Conservation (phyloP, 1,140 invertebrate genomes). For the Eumeta japonica region DNA sequence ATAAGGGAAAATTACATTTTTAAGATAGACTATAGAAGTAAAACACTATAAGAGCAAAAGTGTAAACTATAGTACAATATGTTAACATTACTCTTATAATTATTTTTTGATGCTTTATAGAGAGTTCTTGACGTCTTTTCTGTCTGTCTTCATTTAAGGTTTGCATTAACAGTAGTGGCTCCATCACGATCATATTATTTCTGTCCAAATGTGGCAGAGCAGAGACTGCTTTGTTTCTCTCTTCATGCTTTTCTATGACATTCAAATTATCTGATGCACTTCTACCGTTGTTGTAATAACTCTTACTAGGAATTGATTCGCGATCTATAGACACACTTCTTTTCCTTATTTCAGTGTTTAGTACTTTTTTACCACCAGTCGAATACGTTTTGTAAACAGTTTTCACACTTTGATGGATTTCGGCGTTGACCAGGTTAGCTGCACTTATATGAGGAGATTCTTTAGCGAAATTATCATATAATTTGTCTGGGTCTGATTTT, state of each 20-base stretch:
- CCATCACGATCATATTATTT: conserved; percentile 15
- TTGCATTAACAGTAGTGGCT: conserved; percentile 14
- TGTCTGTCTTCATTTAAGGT: conserved; percentile 16
- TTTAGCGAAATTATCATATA: conserved; percentile 17
- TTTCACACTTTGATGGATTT: conserved; percentile 13
- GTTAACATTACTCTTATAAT: conserved; percentile 3
- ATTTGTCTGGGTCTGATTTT: conserved; percentile 11
- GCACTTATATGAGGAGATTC: conserved; percentile 8
- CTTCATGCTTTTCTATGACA: not conserved
- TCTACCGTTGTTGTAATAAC: conserved; percentile 7
- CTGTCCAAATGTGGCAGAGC: conserved; percentile 6
- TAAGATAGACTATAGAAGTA: conserved; percentile 1
- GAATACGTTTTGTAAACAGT: conserved; percentile 10
- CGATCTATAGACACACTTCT: not conserved
- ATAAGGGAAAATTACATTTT: no score
- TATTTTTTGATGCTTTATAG: conserved; percentile 1
- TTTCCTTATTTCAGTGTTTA: not conserved
- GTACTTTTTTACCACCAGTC: conserved; percentile 5
- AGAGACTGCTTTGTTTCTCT: not conserved
- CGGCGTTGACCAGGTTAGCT: conserved; percentile 11
- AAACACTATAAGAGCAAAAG: not conserved
- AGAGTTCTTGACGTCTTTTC: conserved; percentile 2
- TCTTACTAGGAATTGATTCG: conserved; percentile 7
- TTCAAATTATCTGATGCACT: conserved; percentile 8
- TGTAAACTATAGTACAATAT: not conserved